These are phyloP conservation scores for Cerastis leucographa DNA, from an alignment of 2,888 invertebrate genomes.

Conservation along the genomic window DNA sequence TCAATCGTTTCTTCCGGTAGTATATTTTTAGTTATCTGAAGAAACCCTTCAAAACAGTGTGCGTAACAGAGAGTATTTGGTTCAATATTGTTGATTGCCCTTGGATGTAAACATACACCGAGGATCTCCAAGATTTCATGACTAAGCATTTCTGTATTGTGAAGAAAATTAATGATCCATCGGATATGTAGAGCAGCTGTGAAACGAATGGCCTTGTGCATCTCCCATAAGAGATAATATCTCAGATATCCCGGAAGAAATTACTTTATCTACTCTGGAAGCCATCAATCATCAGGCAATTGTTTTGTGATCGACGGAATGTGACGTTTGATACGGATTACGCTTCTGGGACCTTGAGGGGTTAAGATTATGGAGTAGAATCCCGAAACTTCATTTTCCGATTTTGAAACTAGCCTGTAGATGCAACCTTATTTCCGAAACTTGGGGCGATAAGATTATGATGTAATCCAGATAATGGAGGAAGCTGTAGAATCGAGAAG, in stretches of 20 bases:
- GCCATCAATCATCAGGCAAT: conserved; percentile 52
- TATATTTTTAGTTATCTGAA: neutral
- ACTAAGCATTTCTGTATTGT: conserved; percentile 36
- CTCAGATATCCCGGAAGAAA: conserved; percentile 40
- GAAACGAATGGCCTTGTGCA: conserved; percentile 52
- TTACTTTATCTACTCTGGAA: conserved; percentile 37
- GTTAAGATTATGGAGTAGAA: neutral
- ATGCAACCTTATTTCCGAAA: neutral
- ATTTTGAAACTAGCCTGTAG: neutral
- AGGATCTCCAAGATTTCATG: conserved; percentile 18
- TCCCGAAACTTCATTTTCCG: neutral
- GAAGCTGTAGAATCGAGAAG: neutral
- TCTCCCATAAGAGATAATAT: conserved; percentile 28
- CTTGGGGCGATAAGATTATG: neutral
- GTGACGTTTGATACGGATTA: conserved; percentile 31
- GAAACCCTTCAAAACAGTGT: neutral
- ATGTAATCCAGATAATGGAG: conserved; percentile 3
- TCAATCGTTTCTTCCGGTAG: too few species aligned
- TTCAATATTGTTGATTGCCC: conserved; percentile 22
- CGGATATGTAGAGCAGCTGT: conserved; percentile 52
- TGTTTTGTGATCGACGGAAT: conserved; percentile 42
- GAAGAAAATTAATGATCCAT: conserved; percentile 49
- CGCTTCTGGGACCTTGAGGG: neutral
- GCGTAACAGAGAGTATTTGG: neutral
- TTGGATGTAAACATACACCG: conserved; percentile 39